These are phyloP conservation scores for Entomyzon cyanotis DNA, from an alignment of 2,113 vertebrate species.

Conservation along the genomic window DNA sequence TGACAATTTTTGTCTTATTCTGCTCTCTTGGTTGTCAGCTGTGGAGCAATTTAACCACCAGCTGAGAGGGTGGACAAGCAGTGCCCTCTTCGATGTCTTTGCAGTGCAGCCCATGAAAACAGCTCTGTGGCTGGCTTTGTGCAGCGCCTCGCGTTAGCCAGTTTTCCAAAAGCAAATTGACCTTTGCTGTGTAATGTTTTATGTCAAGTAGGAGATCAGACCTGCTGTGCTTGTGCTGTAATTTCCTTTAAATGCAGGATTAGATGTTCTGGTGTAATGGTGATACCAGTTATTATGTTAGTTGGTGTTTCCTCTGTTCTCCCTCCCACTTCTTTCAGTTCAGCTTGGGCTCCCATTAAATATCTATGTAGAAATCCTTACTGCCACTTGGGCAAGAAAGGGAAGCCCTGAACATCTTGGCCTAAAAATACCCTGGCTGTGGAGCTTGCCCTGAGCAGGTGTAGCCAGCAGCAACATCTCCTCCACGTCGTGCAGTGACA, in stretches of 20 bases:
- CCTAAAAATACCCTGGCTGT: background rate
- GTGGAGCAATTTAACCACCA: slow-evolving; percentile 48
- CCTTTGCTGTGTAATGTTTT: slow-evolving; percentile 2
- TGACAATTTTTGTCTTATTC: slow-evolving; percentile 38
- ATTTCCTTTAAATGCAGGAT: background rate
- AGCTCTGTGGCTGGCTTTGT: background rate
- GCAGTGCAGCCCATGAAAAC: background rate
- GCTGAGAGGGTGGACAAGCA: slow-evolving; percentile 11
- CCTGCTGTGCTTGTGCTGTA: background rate
- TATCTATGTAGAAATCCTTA: background rate
- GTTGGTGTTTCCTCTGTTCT: background rate
- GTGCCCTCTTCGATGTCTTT: background rate
- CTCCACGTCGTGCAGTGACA: background rate
- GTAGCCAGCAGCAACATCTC: background rate
- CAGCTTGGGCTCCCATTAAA: background rate
- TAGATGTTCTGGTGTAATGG: background rate
- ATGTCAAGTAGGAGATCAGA: slow-evolving; percentile 6
- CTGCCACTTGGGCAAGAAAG: background rate
- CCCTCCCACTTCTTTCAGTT: background rate
- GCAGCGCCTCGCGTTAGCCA: background rate
- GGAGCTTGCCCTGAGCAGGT: background rate
- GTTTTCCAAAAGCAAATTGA: slow-evolving; percentile 45
- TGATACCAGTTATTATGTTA: background rate
- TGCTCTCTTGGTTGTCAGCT: background rate
- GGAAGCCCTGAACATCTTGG: background rate